Conservation (phyloP, 2,888 invertebrate genomes). For the Hipparchia semele region DNA sequence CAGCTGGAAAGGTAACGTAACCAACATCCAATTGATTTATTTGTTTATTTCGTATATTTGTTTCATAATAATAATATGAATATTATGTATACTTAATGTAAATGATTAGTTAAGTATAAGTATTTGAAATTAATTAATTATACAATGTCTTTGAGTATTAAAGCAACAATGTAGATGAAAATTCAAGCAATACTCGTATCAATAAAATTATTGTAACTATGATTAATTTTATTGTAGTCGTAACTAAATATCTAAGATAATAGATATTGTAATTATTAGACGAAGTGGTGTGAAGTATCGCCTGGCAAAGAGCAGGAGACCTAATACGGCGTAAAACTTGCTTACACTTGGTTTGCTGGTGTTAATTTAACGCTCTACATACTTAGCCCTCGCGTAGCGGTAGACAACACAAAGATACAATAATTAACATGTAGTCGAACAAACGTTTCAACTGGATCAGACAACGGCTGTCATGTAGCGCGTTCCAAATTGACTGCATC, state of each 20-base stretch:
- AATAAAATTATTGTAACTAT: no score
- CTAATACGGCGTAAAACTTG: no score
- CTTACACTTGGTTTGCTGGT: neutral
- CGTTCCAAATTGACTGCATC: neutral
- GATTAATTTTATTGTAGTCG: no score
- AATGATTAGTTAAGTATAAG: neutral
- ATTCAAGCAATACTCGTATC: no score
- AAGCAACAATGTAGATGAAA: no score
- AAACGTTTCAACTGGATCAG: neutral
- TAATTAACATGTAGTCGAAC: no score
- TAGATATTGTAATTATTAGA: no score
- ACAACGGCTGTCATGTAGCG: neutral
- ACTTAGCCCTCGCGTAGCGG: neutral
- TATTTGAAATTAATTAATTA: neutral
- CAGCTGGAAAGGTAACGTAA: neutral
- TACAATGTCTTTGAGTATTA: neutral
- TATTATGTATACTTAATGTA: neutral
- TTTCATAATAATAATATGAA: no score
- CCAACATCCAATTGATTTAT: neutral
- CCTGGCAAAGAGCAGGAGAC: no score
- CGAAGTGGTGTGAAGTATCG: no score
- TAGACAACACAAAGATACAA: neutral
- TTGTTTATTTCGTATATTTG: neutral
- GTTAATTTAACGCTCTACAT: conserved; percentile 1
- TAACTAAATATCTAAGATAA: no score